phyloP scores from a whole-genome alignment of 2,113 vertebrate species.

The Elachura formosa region DNA sequence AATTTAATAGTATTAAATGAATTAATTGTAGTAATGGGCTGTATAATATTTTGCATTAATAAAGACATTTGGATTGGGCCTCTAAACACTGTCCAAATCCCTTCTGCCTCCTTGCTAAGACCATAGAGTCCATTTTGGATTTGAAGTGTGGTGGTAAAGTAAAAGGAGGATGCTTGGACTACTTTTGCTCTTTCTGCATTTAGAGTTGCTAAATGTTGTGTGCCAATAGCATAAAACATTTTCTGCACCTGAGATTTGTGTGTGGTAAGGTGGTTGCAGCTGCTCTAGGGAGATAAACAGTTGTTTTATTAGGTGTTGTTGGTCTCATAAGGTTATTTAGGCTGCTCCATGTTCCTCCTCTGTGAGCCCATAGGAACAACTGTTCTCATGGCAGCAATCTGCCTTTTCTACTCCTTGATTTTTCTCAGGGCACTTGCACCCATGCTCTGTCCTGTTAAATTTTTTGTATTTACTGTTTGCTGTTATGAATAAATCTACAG shows the following conservation, averaged over 20 bases:
- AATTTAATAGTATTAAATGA: not conserved
- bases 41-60: not conserved
- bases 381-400: not conserved
- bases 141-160: not conserved
- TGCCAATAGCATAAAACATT: not conserved
- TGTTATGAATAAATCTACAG: not conserved
- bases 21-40: not conserved
- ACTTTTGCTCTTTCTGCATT: not conserved
- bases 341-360: not conserved
- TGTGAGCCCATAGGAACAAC: not conserved
- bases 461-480: not conserved
- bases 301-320: not conserved
- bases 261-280: not conserved
- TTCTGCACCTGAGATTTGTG: not conserved
- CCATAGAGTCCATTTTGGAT: not conserved
- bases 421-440: not conserved
- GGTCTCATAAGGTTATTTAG: not conserved
- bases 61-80: not conserved
- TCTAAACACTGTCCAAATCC: not conserved
- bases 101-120: not conserved
- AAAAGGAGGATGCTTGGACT: not conserved
- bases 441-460: fast-evolving
- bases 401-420: not conserved
- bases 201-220: not conserved
- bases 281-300: fast-evolving